A percentile compares a stretch with the other conserved stretches of the same genome.
These are phyloP conservation scores for Amyelois transitella DNA, from an alignment of 1,140 invertebrate species.

Conservation along the genomic window DNA sequence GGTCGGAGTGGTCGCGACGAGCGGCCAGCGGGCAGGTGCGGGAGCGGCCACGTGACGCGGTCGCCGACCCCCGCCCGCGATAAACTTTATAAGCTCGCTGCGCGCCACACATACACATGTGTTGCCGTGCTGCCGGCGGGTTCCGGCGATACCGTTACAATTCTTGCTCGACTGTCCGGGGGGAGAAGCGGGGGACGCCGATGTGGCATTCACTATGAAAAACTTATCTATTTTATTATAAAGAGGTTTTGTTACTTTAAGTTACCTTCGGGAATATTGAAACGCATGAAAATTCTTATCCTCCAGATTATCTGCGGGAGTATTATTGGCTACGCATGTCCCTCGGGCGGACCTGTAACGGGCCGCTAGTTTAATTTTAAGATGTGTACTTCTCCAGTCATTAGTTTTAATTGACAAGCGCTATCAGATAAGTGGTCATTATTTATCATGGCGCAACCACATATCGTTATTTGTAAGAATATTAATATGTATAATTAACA, in stretches of 20 bases:
- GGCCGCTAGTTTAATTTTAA: no score
- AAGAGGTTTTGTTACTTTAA: no score
- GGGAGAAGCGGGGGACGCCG: background rate
- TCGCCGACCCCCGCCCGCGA: conserved; percentile 28
- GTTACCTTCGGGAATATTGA: no score
- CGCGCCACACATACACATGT: conserved; percentile 2
- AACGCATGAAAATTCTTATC: no score
- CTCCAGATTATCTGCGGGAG: no score
- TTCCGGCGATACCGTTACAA: conserved; percentile 24
- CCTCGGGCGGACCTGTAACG: no score
- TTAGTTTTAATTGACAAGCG: background rate
- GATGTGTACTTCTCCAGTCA: background rate
- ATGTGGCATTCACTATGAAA: background rate
- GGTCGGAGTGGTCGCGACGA: background rate
- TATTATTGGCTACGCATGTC: no score
- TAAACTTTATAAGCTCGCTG: conserved; percentile 19
- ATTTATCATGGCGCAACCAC: background rate
- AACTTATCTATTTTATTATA: background rate
- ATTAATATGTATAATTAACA: background rate
- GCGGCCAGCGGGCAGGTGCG: conserved; percentile 5
- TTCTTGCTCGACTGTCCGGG: conserved; percentile 30
- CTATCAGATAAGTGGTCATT: background rate
- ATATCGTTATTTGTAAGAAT: background rate
- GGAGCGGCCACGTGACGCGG: conserved; percentile 21
- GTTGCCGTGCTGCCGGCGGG: background rate